A percentile compares a stretch with the other conserved stretches of the same genome.
Evolutionary conservation across 2,888 invertebrate species (phyloP).

Genomic region (Diabrotica balteata): DNA sequence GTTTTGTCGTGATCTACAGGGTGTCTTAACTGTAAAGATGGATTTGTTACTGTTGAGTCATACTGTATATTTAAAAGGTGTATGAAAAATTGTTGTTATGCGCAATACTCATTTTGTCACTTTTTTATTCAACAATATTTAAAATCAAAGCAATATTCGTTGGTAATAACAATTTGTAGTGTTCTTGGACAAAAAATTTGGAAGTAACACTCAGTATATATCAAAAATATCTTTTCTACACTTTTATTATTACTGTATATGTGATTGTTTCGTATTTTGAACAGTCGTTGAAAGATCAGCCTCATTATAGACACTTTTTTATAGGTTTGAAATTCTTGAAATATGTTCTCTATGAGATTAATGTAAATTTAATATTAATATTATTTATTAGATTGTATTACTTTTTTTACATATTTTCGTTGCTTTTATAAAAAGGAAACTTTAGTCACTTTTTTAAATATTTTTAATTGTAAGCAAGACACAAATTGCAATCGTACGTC

Average conservation of each 20-base stretch:
- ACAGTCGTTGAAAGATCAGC: too few relatives aligned
- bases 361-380: constrained; percentile 14
- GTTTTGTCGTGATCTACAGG: constrained; percentile 17
- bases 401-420: constrained; percentile 13
- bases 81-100: constrained; percentile 20
- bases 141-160: constrained; percentile 46
- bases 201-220: constrained; percentile 13
- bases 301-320: constrained; percentile 3
- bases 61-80: constrained; percentile 12
- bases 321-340: constrained; percentile 6
- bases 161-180: constrained; percentile 27
- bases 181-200: constrained; percentile 19
- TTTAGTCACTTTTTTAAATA: constrained; percentile 13
- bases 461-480: constrained; percentile 5
- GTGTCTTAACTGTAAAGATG: constrained; percentile 18
- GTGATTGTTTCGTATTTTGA: background rate
- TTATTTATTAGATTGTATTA: constrained; percentile 11
- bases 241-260: background rate
- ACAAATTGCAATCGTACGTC: constrained; percentile 5
- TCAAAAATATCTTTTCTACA: constrained; percentile 30
- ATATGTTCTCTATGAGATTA: constrained; percentile 18
- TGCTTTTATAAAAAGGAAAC: constrained; percentile 17
- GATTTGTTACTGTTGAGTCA: constrained; percentile 5
- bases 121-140: constrained; percentile 34
- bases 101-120: constrained; percentile 39